Evolutionary conservation across 1,140 invertebrate genomes (phyloP), one percentile per base, ranked within the genome.

Genomic region (Idris sp.): DNA sequence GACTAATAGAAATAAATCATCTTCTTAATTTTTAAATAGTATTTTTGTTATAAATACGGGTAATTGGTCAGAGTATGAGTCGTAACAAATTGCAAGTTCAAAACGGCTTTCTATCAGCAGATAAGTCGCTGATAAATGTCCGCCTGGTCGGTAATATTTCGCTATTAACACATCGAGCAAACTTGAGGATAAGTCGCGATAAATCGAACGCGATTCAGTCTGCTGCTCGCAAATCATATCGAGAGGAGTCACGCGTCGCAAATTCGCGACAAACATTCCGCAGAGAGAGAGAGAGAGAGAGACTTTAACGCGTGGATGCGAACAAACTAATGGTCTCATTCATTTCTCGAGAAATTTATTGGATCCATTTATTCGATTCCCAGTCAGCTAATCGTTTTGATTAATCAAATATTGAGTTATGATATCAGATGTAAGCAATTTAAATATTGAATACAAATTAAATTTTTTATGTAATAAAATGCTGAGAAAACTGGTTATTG

Each of bases 181-280:
- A 58, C 62, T 16, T 16, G 13, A 9, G 73, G 78, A 77, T 82
- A 81, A 81, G 80, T 51, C 79, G 58, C 80, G 78, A 84, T 84
- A 84, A 84, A 84, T 82, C 78, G 74, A 78, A n/a, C 71, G 40
- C 67, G 77, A 82, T 82, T 82, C 71, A 78, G 72, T 71, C 78
- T 36, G 76, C 72, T 41, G 41, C 74, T 65, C n/a, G 76, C 79
- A 82, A 83, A 84, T 80, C 81, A 80, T 77, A 76, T 62, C 71
- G 64, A 64, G 48, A 13, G 8, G 44, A 46, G 44, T 68, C 56
- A 56, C 65, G 48, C 69, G 38, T 46, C 67, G 48, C 71, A 64
- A 68, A 68, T 73, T 72, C 49, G 74, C 67, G 71, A 62, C 67
- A 51, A 43, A 28, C 46, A 48, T 54, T 53, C 41, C 38, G 22